These are phyloP conservation scores for Toxotes chatareus DNA, from an alignment of 2,113 vertebrate genomes.

Conservation along the genomic window DNA sequence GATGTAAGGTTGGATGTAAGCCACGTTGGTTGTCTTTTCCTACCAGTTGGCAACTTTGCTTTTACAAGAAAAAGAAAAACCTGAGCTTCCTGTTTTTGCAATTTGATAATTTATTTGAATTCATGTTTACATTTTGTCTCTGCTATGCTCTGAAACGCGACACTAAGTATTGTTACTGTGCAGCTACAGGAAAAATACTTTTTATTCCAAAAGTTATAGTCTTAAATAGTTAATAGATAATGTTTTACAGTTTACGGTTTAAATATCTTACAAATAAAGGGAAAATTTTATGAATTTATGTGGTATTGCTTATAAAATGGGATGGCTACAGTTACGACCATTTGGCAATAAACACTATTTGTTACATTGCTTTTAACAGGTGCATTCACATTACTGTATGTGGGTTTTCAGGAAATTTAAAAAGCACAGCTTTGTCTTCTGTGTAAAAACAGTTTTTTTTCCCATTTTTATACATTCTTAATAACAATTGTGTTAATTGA, in stretches of 20 bases:
- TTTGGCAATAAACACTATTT: constrained; percentile 11
- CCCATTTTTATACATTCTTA: background rate
- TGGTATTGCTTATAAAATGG: constrained; percentile 17
- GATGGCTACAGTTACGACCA: background rate
- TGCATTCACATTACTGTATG: background rate
- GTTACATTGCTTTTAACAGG: constrained; percentile 2
- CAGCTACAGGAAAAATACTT: background rate
- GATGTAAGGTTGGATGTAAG: constrained; percentile 29
- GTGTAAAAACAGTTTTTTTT: background rate
- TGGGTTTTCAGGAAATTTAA: background rate
- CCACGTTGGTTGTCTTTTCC: constrained; percentile 23
- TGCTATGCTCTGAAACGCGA: constrained; percentile 47
- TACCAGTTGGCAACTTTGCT: constrained; percentile 28
- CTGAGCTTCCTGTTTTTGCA: constrained; percentile 1
- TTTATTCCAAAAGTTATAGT: background rate
- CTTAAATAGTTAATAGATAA: constrained; percentile 14
- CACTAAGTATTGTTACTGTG: constrained; percentile 14
- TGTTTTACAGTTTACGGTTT: constrained; percentile 12
- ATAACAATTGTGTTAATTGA: background rate
- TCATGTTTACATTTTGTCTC: constrained; percentile 67
- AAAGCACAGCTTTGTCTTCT: constrained; percentile 3
- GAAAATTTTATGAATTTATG: constrained; percentile 13
- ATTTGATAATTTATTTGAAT: constrained; percentile 68
- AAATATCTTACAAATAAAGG: constrained; percentile 31
- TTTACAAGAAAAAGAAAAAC: constrained; percentile 30